phyloP scores from a whole-genome alignment of 2,888 invertebrate genomes.

The Norana najaformis region DNA sequence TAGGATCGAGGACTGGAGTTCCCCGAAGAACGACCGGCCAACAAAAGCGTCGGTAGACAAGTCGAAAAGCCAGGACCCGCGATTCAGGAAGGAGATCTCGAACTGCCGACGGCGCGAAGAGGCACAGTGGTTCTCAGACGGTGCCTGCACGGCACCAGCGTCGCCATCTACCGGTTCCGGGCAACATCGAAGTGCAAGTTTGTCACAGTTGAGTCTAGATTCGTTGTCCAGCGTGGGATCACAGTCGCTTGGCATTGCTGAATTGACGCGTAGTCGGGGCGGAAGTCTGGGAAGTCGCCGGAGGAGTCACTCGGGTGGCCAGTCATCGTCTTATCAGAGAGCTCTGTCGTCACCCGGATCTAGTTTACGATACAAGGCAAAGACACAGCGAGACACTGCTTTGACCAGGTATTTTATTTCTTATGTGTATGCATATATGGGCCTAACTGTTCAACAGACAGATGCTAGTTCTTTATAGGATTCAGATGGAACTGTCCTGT shows the following conservation, averaged over 20 bases:
- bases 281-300: background rate
- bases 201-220: background rate
- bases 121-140: background rate
- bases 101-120: slow-evolving; percentile 52
- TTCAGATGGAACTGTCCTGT: too few species aligned
- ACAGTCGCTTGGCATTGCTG: background rate
- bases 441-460: too few species aligned
- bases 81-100: slow-evolving; percentile 73
- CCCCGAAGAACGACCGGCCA: background rate
- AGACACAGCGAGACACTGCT: background rate
- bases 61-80: slow-evolving; percentile 75
- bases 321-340: background rate
- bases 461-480: too few species aligned
- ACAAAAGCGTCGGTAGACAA: slow-evolving; percentile 69
- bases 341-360: slow-evolving; percentile 8
- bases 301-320: background rate
- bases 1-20: slow-evolving; percentile 25
- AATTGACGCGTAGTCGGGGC: background rate
- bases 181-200: background rate
- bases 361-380: background rate
- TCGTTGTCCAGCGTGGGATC: background rate
- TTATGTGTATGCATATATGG: too few species aligned
- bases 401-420: background rate
- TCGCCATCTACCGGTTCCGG: background rate
- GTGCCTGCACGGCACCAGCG: background rate